Percentiles rank a stretch among this genome's conserved stretches.
Conservation (phyloP, 1,140 invertebrate genomes). For the Papilio aristodemus region DNA sequence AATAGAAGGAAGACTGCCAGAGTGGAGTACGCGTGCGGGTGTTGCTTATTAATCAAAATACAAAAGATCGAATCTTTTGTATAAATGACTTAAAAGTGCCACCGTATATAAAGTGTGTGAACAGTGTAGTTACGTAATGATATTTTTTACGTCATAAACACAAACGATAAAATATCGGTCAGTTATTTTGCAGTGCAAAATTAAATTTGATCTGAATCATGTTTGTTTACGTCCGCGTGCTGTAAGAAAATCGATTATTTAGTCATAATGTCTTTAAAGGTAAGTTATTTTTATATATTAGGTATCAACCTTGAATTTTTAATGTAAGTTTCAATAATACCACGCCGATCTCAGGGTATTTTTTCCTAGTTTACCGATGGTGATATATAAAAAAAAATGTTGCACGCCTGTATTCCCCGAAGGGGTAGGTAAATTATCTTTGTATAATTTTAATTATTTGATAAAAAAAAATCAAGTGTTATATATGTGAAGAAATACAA, state of each 20-base stretch:
- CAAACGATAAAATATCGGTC: constrained; percentile 18
- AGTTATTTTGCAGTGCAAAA: constrained; percentile 45
- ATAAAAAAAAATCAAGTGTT: too few species aligned
- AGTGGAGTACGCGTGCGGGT: constrained; percentile 34
- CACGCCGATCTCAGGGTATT: neutral
- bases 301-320: neutral
- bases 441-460: neutral
- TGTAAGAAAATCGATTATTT: constrained; percentile 47
- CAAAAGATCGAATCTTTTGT: constrained; percentile 21
- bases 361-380: neutral
- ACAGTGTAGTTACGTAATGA: constrained; percentile 19
- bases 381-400: too few species aligned
- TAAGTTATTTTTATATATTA: constrained; percentile 36
- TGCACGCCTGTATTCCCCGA: too few species aligned
- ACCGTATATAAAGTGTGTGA: neutral
- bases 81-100: constrained; percentile 14
- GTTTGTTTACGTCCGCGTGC: constrained; percentile 44
- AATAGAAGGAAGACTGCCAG: constrained; percentile 31
- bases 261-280: constrained; percentile 61
- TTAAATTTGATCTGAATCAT: constrained; percentile 46
- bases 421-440: too few species aligned
- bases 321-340: neutral
- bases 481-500: too few species aligned
- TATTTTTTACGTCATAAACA: neutral
- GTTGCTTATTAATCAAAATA: constrained; percentile 37